A percentile compares a stretch with the other conserved stretches of the same genome.
Evolutionary conservation across 1,140 invertebrate genomes (phyloP).

Genomic region (Penaeus japonicus): DNA sequence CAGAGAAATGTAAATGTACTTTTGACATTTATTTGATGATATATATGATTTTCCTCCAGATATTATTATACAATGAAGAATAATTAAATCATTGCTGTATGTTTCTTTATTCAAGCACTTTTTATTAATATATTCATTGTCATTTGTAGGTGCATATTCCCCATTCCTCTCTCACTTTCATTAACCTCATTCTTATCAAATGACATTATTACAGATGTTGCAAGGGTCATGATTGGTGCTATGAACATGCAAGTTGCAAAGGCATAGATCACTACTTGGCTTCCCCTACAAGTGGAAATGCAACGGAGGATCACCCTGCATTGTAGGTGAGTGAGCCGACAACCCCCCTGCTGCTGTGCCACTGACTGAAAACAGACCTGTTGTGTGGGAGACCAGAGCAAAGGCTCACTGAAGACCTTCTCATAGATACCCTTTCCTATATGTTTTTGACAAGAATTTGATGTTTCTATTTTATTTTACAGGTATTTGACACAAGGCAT

Average conservation of each 20-base stretch:
- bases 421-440: too few species aligned
- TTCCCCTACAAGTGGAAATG: conserved; percentile 89
- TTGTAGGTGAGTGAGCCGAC: conserved; percentile 66
- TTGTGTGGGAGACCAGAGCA: neutral
- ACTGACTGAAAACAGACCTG: neutral
- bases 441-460: too few species aligned
- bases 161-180: neutral
- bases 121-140: neutral
- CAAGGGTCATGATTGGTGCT: conserved; percentile 65
- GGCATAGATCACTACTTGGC: conserved; percentile 84
- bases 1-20: too few species aligned
- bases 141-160: neutral
- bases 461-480: too few species aligned
- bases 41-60: too few species aligned
- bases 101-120: too few species aligned
- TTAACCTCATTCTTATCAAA: neutral
- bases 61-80: too few species aligned
- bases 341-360: neutral
- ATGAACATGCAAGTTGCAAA: conserved; percentile 61
- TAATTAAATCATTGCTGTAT: too few species aligned
- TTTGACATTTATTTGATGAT: too few species aligned
- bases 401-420: neutral
- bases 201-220: conserved; percentile 64
- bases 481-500: too few species aligned
- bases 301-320: conserved; percentile 76